These are phyloP conservation scores for Clitarchus hookeri DNA, from an alignment of 2,888 invertebrate genomes.

Conservation along the genomic window DNA sequence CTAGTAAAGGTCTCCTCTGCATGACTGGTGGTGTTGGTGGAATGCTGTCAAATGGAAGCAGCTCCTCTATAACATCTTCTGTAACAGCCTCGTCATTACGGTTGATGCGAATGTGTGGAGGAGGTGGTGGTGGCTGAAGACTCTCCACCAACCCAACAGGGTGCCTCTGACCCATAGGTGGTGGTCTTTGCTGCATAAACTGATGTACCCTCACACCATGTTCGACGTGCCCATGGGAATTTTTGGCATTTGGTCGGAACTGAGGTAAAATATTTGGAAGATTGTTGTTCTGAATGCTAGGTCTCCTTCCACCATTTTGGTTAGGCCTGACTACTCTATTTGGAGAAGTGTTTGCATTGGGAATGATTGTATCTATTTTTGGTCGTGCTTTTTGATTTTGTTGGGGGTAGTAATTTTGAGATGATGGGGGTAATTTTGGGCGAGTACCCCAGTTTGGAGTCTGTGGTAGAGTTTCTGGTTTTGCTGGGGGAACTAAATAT, in stretches of 20 bases:
- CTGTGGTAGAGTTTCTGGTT: slow-evolving; percentile 26
- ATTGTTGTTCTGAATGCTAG: slow-evolving; percentile 36
- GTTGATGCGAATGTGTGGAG: slow-evolving; percentile 46
- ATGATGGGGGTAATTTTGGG: slow-evolving; percentile 25
- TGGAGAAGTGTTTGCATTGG: not conserved
- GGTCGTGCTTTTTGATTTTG: slow-evolving; percentile 44
- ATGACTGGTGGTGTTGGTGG: slow-evolving; percentile 57
- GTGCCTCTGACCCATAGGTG: slow-evolving; percentile 28
- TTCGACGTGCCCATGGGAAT: slow-evolving; percentile 55
- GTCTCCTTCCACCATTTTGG: not conserved
- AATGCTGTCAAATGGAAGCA: slow-evolving; percentile 43
- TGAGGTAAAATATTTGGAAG: slow-evolving; percentile 73
- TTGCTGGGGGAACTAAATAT: slow-evolving; percentile 33
- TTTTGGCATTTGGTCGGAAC: slow-evolving; percentile 69
- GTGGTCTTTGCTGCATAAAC: slow-evolving; percentile 31
- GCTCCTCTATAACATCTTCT: slow-evolving; percentile 36
- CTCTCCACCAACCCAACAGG: slow-evolving; percentile 50
- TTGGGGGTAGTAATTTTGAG: slow-evolving; percentile 32
- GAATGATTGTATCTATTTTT: slow-evolving; percentile 22
- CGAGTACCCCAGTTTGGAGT: slow-evolving; percentile 20
- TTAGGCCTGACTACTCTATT: slow-evolving; percentile 4
- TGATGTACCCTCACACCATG: slow-evolving; percentile 30
- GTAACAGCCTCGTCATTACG: slow-evolving; percentile 49
- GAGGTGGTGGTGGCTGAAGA: slow-evolving; percentile 58
- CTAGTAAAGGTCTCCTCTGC: slow-evolving; percentile 51